Evolutionary conservation across 2,113 vertebrate species (phyloP), one percentile per base, ranked within the genome.

Genomic region (Clarias batrachus): DNA sequence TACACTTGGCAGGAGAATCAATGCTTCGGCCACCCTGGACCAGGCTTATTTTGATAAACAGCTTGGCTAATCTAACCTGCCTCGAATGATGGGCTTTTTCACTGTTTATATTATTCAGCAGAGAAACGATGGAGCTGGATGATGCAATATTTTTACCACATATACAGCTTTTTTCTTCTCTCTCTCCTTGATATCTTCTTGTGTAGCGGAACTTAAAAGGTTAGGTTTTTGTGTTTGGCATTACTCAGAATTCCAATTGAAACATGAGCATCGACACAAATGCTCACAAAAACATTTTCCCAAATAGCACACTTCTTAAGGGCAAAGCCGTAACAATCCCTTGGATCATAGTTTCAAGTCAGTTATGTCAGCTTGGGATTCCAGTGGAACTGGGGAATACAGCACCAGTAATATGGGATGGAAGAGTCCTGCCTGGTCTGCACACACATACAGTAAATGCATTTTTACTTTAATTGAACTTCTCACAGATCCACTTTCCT

Each of bases 1-100:
- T 96, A 94, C 96, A 95, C 97, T 97, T 97, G 96, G 96, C 96
- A 97, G 95, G 90, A 92, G 94, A 96, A 96, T 96, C 96, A 95
- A 96, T 96, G 95, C 60, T 85, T 86, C 96, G 95, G 95, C 96
- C 96, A 95, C 93, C 96, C 92, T 93, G 94, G 93, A 93, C 94
- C 91, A 89, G 94, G 93, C 94, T 96, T 96, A 93, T 96, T 97
- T 94, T 92, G 92, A 96, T 96, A 96, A 96, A 95, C 96, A 96
- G 95, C 95, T 94, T 91, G 91, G 92, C 94, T 94, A 95, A 94
- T 93, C 94, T 95, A 94, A 93, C 91, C 92, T 95, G 94, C 95
- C 93, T 95, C 94, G 94, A 91, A 92, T 91, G 57, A 62, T 92
- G 92, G 94, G 93, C 95, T 92, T n/a, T 41, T 73, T 89, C 92